Evolutionary conservation across 2,888 invertebrate species (phyloP).

Genomic region (Perithous albicinctus): DNA sequence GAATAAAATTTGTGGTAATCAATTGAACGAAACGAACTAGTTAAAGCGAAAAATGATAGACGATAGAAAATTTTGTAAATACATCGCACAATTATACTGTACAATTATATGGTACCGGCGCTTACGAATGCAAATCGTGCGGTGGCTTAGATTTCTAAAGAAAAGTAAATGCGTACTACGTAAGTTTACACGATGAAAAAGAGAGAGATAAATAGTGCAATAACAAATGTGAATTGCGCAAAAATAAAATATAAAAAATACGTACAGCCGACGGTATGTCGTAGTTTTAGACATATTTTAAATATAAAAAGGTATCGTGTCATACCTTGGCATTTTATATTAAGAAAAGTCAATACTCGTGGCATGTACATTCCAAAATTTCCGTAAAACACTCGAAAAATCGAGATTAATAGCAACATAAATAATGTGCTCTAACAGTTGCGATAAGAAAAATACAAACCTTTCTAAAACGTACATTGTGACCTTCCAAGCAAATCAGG

Average conservation of each 20-base stretch:
- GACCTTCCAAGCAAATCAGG: slow-evolving; percentile 19
- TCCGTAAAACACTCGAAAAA: not conserved
- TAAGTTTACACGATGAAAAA: slow-evolving; percentile 43
- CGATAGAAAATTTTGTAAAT: slow-evolving; percentile 63
- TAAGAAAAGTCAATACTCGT: slow-evolving; percentile 53
- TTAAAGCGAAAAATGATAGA: slow-evolving; percentile 53
- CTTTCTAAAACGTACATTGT: slow-evolving; percentile 2
- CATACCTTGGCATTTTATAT: slow-evolving; percentile 52
- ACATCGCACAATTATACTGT: slow-evolving; percentile 49
- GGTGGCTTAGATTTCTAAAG: slow-evolving; percentile 26
- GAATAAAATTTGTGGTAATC: slow-evolving; percentile 27
- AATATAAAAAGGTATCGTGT: slow-evolving; percentile 46
- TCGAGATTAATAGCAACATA: slow-evolving; percentile 10
- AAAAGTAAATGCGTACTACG: slow-evolving; percentile 25
- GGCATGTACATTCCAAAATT: slow-evolving; percentile 48
- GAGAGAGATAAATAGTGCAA: slow-evolving; percentile 57
- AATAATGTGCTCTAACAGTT: not conserved
- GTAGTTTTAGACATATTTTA: slow-evolving; percentile 27
- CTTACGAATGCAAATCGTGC: slow-evolving; percentile 25
- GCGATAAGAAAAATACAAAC: slow-evolving; percentile 13
- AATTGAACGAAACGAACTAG: slow-evolving; percentile 33
- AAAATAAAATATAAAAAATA: slow-evolving; percentile 27
- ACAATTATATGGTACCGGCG: slow-evolving; percentile 42
- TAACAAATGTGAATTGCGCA: slow-evolving; percentile 51
- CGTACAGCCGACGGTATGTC: slow-evolving; percentile 14